These are phyloP conservation scores for Pristionchus mayeri DNA, from an alignment of 2,888 invertebrate genomes.

Conservation along the genomic window DNA sequence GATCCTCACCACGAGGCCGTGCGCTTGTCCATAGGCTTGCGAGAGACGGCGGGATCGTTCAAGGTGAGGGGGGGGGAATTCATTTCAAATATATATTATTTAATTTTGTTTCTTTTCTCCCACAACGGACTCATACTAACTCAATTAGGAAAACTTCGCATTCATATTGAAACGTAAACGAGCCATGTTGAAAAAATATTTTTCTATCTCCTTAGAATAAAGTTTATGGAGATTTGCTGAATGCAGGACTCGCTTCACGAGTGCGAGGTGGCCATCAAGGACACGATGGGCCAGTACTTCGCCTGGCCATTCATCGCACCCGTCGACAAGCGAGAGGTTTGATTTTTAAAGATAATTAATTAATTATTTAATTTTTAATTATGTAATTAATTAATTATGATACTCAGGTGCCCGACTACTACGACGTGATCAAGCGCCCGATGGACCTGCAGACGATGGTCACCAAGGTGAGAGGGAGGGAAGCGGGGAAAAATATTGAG, in stretches of 20 bases:
- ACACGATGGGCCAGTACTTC: constrained; percentile 62
- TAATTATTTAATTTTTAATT: no score
- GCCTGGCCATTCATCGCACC: constrained; percentile 67
- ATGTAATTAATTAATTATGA: background rate
- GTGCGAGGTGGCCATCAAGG: constrained; percentile 58
- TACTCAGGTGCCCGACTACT: constrained; percentile 80
- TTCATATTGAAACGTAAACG: no score
- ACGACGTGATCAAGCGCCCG: constrained; percentile 94
- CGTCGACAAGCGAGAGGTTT: constrained; percentile 62
- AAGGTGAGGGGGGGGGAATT: constrained; percentile 41
- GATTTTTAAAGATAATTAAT: no score
- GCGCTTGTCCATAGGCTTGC: constrained; percentile 42
- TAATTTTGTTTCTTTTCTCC: no score
- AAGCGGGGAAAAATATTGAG: background rate
- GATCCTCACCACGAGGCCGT: background rate
- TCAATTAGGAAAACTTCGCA: no score
- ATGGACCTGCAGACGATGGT: constrained; percentile 93
- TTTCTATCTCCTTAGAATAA: no score
- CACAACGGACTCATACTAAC: no score
- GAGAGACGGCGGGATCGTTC: constrained; percentile 21
- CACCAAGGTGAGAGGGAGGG: constrained; percentile 54
- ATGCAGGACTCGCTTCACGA: constrained; percentile 45
- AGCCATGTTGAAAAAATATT: no score
- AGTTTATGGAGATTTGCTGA: no score
- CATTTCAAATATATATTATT: no score